Evolutionary conservation across 2,888 invertebrate genomes (phyloP).

Genomic region (Himalopsyche japonica): DNA sequence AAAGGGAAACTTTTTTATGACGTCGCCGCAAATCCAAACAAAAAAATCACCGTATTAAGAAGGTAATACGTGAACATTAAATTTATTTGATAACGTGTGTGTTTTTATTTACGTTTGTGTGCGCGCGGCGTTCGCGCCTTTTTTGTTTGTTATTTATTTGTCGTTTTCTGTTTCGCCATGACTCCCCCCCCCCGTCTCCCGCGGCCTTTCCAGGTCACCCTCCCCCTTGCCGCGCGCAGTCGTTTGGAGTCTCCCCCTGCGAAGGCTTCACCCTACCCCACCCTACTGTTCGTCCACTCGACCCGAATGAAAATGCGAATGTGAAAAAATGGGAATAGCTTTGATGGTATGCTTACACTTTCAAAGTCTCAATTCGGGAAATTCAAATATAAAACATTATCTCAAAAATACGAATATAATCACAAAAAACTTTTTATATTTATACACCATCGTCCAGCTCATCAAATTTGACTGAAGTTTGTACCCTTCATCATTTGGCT

Average conservation of each 20-base stretch:
- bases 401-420: too few relatives aligned
- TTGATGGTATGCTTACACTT: conserved; percentile 7
- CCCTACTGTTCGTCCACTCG: conserved; percentile 33
- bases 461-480: too few relatives aligned
- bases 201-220: conserved; percentile 2
- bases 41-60: neutral
- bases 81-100: neutral
- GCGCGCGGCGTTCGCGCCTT: conserved; percentile 37
- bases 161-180: conserved; percentile 40
- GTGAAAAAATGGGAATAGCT: conserved; percentile 38
- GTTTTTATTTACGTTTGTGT: conserved; percentile 3
- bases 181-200: conserved; percentile 6
- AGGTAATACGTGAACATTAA: neutral
- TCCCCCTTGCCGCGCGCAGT: conserved; percentile 8
- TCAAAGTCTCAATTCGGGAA: neutral
- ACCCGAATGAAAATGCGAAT: conserved; percentile 41
- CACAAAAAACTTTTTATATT: too few relatives aligned
- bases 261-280: conserved; percentile 6
- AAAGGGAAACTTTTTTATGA: neutral
- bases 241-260: neutral
- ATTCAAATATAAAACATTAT: neutral
- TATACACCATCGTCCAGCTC: too few relatives aligned
- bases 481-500: too few relatives aligned
- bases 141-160: conserved; percentile 41
- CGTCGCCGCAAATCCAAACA: neutral